Base-by-base conservation (phyloP, 2,888 invertebrate genomes). In the Heteromyza rotundicornis region DNA sequence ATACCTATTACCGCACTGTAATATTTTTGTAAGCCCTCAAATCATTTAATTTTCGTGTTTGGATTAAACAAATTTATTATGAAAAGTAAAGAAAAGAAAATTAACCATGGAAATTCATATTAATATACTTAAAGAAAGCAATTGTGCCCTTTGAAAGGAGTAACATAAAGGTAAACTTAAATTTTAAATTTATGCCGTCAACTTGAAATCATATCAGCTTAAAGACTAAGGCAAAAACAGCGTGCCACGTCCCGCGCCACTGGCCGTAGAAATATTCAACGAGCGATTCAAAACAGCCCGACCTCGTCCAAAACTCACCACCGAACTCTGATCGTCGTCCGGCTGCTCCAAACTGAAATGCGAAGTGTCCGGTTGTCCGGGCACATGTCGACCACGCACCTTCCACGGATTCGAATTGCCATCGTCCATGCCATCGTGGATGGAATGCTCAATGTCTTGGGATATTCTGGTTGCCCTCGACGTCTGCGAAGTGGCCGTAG, bases 391-490 rank as follows among this genome's bases (percentile, higher is more conserved):
- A 2, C 70, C 69, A 47, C 73, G 71, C 22, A 62, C 63, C 40
- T 69, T 53, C 74, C 74, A 75, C 1, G 69, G 73, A 64, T 73
- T 74, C 2, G 66, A 32, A 47, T 65, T 55, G 5, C 40, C 54
- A 2, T 56, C 50, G 1, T 63, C 27, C 10, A 32, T 8, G 27
- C 17, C 27, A 5, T 5, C 27, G 10, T 27, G 27, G 10, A 5
- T 5, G 10, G 5, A 5, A 10, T 10, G 27, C 12, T 32, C 32
- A 32, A 5, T 12, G 12, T 32, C 32, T 40, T 47, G 14, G n/a
- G 14, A 23, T n/a, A 16, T 14, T 14, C 10, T 55, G 2, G 36
- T 40, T 7, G 19, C 50, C 56, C 10, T 17, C 55, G 36, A 60
- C 35, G 22, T 52, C 53, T 1, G 5, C 7, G 27, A 7, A 10